phyloP scores from a whole-genome alignment of 2,113 vertebrate genomes.

The Ceuthmochares aereus region DNA sequence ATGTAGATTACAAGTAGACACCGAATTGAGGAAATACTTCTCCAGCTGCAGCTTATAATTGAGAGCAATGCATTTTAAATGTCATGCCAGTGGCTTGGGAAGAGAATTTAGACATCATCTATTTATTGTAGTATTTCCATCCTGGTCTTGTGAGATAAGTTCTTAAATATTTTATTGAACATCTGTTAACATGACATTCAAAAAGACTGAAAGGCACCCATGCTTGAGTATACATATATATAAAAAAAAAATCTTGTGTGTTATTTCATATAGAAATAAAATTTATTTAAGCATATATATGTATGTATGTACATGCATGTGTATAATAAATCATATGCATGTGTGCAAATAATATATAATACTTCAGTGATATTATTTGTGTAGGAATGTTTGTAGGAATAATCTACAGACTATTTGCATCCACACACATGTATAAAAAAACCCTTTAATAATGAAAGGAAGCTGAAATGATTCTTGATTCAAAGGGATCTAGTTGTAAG shows the following conservation, averaged over 20 bases:
- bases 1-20: background rate
- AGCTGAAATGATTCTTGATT: background rate
- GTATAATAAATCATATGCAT: background rate
- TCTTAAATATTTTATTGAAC: background rate
- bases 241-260: background rate
- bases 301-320: background rate
- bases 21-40: background rate
- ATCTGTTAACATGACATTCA: background rate
- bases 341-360: background rate
- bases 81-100: background rate
- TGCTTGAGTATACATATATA: background rate
- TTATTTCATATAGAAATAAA: background rate
- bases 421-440: background rate
- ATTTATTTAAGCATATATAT: background rate
- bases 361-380: background rate
- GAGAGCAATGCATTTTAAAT: background rate
- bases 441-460: background rate
- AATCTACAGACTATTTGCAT: background rate
- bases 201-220: background rate
- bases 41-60: background rate
- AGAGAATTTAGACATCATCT: background rate
- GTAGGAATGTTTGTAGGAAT: background rate
- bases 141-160: background rate
- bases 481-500: background rate
- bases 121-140: background rate